Evolutionary conservation across 2,113 vertebrate species (phyloP), one percentile per base, ranked within the genome.

Genomic region (Microtus oregoni): DNA sequence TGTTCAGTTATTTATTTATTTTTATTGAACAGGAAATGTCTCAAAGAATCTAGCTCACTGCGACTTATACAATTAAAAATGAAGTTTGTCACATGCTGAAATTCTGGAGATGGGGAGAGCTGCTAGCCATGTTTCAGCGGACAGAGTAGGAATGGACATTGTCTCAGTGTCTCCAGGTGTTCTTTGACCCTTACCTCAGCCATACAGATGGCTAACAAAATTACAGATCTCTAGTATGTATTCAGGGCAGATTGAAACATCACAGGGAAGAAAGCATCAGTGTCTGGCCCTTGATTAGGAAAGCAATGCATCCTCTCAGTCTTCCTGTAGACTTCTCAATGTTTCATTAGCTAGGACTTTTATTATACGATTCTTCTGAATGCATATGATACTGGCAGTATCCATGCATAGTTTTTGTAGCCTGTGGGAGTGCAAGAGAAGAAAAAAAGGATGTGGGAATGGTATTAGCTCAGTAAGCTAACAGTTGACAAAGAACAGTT

Each of bases 21-120:
- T 47, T 77, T 77, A 22, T 70, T 5, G 47, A 61, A 97, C 87
- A 85, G 83, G 28, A 93, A 89, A 89, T 89, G 30, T 87, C 58
- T 95, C 75, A 87, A 91, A 22, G 61, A 92, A 55, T 67, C 35
- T 11, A 89, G 50, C 38, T 55, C 63, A 79, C 28, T 61, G 17
- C 79, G 65, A 38, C 32, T 85, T 92, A 35, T 77, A 12, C 11
- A 79, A 90, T 77, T 72, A 52, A 83, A 90, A 76, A 52, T 61
- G 10, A 24, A 65, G 91, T 91, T 93, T 95, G 38, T 91, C 47
- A 86, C 47, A n/a, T 68, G 50, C 35, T 76, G 17, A 92, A 88
- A 70, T 20, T 89, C 67, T 75, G 32, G 63, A 87, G 65, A 38
- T 83, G 50, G n/a, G n/a, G n/a, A n/a, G n/a, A n/a, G n/a, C 10